A percentile compares a stretch with the other conserved stretches of the same genome.
Evolutionary conservation across 92 coral and sea anemone species (phyloP).

Genomic region (Siderastrea radians): DNA sequence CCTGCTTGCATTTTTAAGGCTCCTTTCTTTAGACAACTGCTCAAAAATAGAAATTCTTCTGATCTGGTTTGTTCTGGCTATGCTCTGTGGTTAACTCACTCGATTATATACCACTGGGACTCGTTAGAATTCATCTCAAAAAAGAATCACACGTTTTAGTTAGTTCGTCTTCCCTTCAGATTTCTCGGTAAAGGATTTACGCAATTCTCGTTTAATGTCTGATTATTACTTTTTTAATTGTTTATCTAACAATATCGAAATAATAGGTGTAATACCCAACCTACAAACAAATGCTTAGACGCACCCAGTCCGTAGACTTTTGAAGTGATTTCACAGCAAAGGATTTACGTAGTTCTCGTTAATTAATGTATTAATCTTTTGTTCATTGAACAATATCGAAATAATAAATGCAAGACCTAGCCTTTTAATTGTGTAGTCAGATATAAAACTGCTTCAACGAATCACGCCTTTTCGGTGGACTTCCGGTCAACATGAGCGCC

Average conservation of each 20-base stretch:
- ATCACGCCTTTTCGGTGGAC: too few relatives aligned
- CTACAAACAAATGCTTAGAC: neutral
- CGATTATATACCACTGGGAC: neutral
- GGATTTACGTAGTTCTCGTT: too few relatives aligned
- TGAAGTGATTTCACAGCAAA: too few relatives aligned
- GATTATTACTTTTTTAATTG: neutral
- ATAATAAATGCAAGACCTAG: too few relatives aligned
- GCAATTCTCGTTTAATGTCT: too few relatives aligned
- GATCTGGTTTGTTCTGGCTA: neutral
- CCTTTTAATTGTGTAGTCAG: too few relatives aligned
- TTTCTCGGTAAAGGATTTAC: neutral
- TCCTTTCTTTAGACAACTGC: neutral
- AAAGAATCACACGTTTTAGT: constrained; percentile 3
- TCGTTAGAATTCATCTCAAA: neutral
- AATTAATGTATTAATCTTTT: too few relatives aligned
- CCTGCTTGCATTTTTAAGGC: constrained; percentile 79
- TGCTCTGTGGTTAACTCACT: neutral
- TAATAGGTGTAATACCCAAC: neutral
- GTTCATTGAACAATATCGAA: too few relatives aligned
- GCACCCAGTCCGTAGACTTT: neutral
- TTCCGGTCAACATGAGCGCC: too few relatives aligned
- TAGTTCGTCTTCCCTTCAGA: neutral
- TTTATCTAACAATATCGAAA: neutral
- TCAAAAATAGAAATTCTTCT: neutral
- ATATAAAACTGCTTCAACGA: too few relatives aligned